Base-by-base conservation (phyloP, 2,888 invertebrate species). In the Tetropium fuscum region DNA sequence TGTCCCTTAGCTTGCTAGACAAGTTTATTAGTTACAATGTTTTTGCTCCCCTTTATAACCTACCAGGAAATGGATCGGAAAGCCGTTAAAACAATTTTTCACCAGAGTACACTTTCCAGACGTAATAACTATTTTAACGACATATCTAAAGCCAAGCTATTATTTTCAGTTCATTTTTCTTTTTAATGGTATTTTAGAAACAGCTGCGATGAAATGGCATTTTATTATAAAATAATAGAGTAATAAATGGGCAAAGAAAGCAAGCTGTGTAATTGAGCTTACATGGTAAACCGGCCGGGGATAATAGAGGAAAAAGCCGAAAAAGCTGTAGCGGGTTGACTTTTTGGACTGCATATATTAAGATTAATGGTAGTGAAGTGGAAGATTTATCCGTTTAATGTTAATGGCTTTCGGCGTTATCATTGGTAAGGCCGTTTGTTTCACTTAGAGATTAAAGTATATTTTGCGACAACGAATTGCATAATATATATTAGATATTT, bases 311-410 rank as follows among this genome's bases (percentile, higher is more conserved):
- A 63, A 63, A 34, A 6, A n/a, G 6, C 7, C n/a, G n/a, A n/a
- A n/a, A n/a, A 63, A 59, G 60, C 63, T 60, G 58, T 63, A 60
- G 56, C 63, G 54, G 36, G 56, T 60, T 47, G 57, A 49, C 57
- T 63, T 53, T 20, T 54, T 36, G 22, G 54, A 53, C 48, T 58
- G 48, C 48, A 45, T 34, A 56, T 56, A 60, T 53, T 57, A 53
- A 63, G 63, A 63, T 63, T 60, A 63, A 63, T 60, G 59, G 47
- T 16, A 22, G 30, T 40, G 11, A 13, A 22, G 32, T 47, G 18
- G 19, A 19, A 32, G 51, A 48, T 57, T 56, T 51, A 30, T 41
- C 57, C 40, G 49, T 51, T 32, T 51, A 51, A 30, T 15, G 25
- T 13, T 48, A 30, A 51, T 51, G 8, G 13, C 20, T 36, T 51